Evolutionary conservation across 2,113 vertebrate genomes (phyloP).

Genomic region (Triplophysa rosa): DNA sequence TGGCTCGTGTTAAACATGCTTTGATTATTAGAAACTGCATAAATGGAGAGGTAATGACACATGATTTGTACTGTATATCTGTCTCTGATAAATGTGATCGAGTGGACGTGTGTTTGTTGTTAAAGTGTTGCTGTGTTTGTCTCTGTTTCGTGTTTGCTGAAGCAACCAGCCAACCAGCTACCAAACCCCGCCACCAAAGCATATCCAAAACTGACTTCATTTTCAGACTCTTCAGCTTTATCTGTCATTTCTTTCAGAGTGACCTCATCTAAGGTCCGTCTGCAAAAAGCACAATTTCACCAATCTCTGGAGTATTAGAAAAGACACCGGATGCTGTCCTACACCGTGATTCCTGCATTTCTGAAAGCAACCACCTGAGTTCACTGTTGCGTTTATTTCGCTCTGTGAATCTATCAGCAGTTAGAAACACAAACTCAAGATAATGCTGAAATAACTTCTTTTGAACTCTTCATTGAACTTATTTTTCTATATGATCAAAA

Average conservation of each 20-base stretch:
- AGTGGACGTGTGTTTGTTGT: slow-evolving; percentile 7
- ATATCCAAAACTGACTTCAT: background rate
- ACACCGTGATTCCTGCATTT: slow-evolving; percentile 7
- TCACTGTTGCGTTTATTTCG: background rate
- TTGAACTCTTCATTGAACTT: slow-evolving; percentile 4
- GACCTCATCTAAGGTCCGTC: slow-evolving; percentile 1
- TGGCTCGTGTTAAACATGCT: background rate
- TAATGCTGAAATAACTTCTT: background rate
- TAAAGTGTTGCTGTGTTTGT: slow-evolving; percentile 6
- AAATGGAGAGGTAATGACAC: background rate
- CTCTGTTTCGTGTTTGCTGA: background rate
- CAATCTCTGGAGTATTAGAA: slow-evolving; percentile 16
- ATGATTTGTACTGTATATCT: background rate
- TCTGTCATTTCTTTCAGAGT: slow-evolving; percentile 15
- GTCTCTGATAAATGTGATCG: slow-evolving; percentile 10
- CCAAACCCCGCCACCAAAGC: background rate
- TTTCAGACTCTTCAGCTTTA: slow-evolving; percentile 6
- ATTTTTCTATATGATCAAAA: background rate
- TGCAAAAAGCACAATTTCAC: slow-evolving; percentile 50
- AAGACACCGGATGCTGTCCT: background rate
- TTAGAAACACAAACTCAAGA: background rate
- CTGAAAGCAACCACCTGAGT: slow-evolving; percentile 31
- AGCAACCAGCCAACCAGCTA: background rate
- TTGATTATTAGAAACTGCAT: slow-evolving; percentile 15
- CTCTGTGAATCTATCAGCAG: background rate